Base-by-base conservation (phyloP, 2,113 vertebrate species). In the Cynopterus brachyotis region DNA sequence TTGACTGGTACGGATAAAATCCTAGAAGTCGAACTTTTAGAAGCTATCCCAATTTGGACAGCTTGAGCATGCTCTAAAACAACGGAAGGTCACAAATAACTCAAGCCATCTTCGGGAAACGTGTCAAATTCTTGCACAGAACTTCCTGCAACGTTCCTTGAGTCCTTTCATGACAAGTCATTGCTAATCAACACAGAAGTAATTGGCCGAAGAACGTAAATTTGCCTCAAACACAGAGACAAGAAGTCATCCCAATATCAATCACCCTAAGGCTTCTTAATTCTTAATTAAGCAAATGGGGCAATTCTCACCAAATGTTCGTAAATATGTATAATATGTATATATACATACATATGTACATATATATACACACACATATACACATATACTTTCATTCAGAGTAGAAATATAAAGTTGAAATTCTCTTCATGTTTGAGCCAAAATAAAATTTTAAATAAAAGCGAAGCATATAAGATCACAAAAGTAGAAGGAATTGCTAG, bases 381-480 rank as follows among this genome's bases (percentile, higher is more conserved):
- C 13, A 50, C 13, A 50, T 12, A 67, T 9, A 47, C 22, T n/a
- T n/a, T n/a, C n/a, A 81, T 32, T 57, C 13, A 87, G 28, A 78
- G n/a, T 8, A 73, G 42, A 84, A 80, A 89, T 22, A 84, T 16
- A 87, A 11, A 89, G n/a, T 40, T 78, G 20, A 87, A 85, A 85
- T 24, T 16, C 26, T 28, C 81, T 75, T 70, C 42, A 37, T 60
- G 3, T 84, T 47, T 24, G 95, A 73, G 42, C 9, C 57, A 82
- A 81, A 96, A 89, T 45, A 15, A 72, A 60, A 90, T 37, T 89
- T 73, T 75, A 92, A 97, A 75, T 64, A 91, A 82, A 62, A 69
- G 16, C 32, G 62, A 78, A 42, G 37, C 28, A 64, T 16, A 45
- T 22, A 50, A 83, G 7, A 30, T 5, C 1, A 92, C 37, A 70